Evolutionary conservation across 2,797 vertebrate species (phyloP).

Genomic region (Lepus townsendii): DNA sequence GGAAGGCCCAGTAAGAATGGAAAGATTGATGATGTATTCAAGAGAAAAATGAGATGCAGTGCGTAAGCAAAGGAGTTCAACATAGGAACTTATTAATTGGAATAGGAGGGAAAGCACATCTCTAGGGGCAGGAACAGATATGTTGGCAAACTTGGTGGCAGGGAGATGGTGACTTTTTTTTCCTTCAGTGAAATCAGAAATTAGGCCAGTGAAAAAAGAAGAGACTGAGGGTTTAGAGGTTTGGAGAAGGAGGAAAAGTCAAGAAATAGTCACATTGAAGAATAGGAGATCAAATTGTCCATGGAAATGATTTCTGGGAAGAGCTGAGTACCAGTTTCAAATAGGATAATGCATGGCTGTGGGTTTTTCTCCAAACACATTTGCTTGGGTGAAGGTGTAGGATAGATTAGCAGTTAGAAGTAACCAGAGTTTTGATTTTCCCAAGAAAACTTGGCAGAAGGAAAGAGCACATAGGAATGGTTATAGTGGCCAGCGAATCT

Average conservation of each 20-base stretch:
- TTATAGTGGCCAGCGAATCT: not conserved
- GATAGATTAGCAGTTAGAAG: not conserved
- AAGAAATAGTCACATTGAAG: not conserved
- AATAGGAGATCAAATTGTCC: not conserved
- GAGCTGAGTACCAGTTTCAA: not conserved
- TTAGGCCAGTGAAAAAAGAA: not conserved
- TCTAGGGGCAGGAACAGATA: not conserved
- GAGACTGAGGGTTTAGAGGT: not conserved
- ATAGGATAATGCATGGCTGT: not conserved
- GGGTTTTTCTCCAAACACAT: not conserved
- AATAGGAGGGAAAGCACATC: not conserved
- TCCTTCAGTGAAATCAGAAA: conserved; percentile 39
- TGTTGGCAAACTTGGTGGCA: not conserved
- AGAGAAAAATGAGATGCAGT: not conserved
- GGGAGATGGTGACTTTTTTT: not conserved
- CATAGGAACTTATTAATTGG: not conserved
- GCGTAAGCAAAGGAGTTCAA: not conserved
- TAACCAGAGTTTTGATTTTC: not conserved
- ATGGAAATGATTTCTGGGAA: conserved; percentile 11
- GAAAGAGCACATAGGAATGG: not conserved
- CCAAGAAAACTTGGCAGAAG: not conserved
- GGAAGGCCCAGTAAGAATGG: not conserved
- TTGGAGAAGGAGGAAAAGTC: conserved; percentile 16
- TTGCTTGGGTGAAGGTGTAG: not conserved
- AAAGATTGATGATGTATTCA: not conserved